Evolutionary conservation across 2,888 invertebrate genomes (phyloP).

Genomic region (Aradus depressus): DNA sequence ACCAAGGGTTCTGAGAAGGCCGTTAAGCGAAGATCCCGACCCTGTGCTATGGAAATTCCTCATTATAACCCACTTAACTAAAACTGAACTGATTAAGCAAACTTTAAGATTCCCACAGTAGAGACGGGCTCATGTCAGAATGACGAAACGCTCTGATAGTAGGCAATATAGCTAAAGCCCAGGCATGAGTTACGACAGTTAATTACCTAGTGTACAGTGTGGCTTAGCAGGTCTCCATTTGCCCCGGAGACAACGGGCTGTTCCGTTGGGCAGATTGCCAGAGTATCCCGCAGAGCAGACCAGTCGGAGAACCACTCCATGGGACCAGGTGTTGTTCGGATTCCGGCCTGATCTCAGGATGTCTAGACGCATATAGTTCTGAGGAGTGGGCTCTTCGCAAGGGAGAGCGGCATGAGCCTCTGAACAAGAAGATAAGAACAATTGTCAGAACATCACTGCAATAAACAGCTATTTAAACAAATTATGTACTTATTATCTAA

Average conservation of each 20-base stretch:
- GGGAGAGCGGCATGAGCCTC: conserved; percentile 39
- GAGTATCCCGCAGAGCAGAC: conserved; percentile 68
- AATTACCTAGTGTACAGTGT: conserved; percentile 65
- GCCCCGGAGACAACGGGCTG: conserved; percentile 70
- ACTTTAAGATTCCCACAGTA: neutral
- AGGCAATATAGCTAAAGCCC: too few relatives aligned
- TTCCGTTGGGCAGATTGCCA: conserved; percentile 61
- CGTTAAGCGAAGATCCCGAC: too few relatives aligned
- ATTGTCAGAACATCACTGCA: too few relatives aligned
- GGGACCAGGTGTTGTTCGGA: conserved; percentile 58
- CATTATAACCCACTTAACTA: neutral
- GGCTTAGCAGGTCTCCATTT: conserved; percentile 76
- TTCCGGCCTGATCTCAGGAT: conserved; percentile 59
- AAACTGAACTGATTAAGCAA: neutral
- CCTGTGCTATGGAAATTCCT: too few relatives aligned
- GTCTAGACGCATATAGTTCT: conserved; percentile 55
- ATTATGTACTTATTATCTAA: too few relatives aligned
- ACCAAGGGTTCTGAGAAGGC: too few relatives aligned
- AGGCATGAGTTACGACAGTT: too few relatives aligned
- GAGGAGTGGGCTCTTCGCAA: conserved; percentile 54
- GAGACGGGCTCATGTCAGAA: too few relatives aligned
- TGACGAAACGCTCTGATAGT: too few relatives aligned
- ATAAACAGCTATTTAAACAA: too few relatives aligned
- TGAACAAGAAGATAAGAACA: too few relatives aligned
- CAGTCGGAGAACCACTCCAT: conserved; percentile 63